Conservation (phyloP, 2,797 vertebrate genomes). For the Ispidina lecontei region DNA sequence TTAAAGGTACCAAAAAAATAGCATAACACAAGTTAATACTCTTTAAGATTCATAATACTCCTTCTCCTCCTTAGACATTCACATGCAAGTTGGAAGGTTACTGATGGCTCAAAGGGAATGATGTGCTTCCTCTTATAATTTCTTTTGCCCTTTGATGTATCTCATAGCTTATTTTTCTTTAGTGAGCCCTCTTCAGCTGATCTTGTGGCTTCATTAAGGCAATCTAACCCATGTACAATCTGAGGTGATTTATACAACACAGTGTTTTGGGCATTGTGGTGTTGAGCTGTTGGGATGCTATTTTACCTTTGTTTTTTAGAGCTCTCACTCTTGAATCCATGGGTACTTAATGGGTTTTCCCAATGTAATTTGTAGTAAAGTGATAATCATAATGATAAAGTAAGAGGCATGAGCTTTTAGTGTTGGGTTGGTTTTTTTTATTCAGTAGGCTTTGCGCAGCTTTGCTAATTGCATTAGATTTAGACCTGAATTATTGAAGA, state of each 20-base stretch:
- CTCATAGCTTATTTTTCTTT: neutral
- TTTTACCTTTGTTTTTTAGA: neutral
- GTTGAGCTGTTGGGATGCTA: neutral
- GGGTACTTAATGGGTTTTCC: neutral
- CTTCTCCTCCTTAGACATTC: neutral
- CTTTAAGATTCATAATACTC: neutral
- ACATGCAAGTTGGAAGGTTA: neutral
- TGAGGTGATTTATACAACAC: neutral
- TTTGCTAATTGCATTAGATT: conserved; percentile 11
- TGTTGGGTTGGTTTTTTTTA: neutral
- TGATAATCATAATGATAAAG: neutral
- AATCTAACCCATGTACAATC: neutral
- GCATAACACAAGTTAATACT: neutral
- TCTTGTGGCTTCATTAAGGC: neutral
- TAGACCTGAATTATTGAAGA: conserved; percentile 19
- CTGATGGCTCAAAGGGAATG: neutral
- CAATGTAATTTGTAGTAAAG: neutral
- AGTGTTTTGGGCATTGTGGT: neutral
- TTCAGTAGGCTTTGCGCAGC: neutral
- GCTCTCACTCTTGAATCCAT: neutral
- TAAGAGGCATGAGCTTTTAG: neutral
- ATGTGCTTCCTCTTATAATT: neutral
- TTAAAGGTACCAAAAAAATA: neutral
- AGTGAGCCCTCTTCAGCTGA: neutral
- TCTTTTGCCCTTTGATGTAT: neutral